A percentile compares a stretch with the other conserved stretches of the same genome.
phyloP scores from a whole-genome alignment of 2,113 vertebrate genomes.

The Heloderma charlesbogerti region DNA sequence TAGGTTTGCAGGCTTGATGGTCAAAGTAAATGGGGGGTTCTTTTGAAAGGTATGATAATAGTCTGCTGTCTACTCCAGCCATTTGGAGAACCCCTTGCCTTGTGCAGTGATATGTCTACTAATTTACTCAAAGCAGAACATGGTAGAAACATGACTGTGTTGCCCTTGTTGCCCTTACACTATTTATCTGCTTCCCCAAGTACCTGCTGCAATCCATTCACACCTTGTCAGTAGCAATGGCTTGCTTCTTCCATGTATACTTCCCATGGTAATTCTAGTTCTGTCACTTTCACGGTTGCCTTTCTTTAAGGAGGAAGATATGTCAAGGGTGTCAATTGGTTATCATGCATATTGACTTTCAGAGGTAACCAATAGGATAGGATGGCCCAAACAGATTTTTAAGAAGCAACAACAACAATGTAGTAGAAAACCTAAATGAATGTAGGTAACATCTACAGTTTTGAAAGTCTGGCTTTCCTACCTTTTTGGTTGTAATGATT shows the following conservation, averaged over 20 bases:
- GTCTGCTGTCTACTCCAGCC: neutral
- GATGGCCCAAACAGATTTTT: neutral
- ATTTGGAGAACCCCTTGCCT: neutral
- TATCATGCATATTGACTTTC: neutral
- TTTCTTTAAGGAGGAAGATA: neutral
- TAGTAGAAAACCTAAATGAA: neutral
- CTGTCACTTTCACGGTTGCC: neutral
- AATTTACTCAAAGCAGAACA: neutral
- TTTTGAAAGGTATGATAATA: neutral
- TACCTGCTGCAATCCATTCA: neutral
- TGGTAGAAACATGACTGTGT: neutral
- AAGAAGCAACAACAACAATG: neutral
- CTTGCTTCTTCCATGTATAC: neutral
- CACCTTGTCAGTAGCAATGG: neutral
- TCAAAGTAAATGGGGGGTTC: neutral
- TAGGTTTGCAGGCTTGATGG: neutral
- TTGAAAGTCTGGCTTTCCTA: neutral
- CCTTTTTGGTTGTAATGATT: neutral
- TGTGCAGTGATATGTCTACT: neutral
- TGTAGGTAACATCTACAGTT: neutral
- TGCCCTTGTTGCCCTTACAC: neutral
- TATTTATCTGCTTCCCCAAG: neutral
- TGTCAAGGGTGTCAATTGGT: neutral
- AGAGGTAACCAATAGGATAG: neutral
- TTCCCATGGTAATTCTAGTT: neutral